Base-by-base conservation (phyloP, 2,888 invertebrate species). In the Phalera bucephala region DNA sequence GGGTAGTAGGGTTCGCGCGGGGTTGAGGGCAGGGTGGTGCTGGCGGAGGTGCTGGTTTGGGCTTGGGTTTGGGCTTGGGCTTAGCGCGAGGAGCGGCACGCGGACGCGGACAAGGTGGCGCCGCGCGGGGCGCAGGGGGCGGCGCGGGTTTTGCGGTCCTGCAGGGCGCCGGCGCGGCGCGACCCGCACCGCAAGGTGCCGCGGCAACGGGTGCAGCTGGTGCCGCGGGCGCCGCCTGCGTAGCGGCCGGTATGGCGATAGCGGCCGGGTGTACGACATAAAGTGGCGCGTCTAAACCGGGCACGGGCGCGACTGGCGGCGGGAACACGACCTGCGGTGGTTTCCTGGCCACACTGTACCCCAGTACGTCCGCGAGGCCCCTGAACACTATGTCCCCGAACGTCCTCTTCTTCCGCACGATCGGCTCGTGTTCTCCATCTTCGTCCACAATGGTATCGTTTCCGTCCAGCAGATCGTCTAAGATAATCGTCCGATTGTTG, bases 341-440 rank as follows among this genome's bases (percentile, higher is more conserved):
- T 44, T 79, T 86, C 32, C 85, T 64, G 21, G 76, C 79, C 27
- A 90, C 80, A 44, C 58, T 75, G 58, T 90, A 90, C 1, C 90
- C 90, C 10, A 90, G 71, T 40, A 82, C 90, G 44, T 90, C 90
- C 5, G 90, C 90, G n/a, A 90, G 60, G 1, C 91, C 90, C 36
- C 88, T 68, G 54, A 90, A 90, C 61, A 90, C 87, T 44, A 90
- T 70, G 35, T 90, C 88, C 4, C 90, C 90, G 54, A 90, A 90
- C 0, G 90, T 90, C 34, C 90, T 64, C 57, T 90, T 90, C 70
- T 80, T 81, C n/a, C 90, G 67, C 30, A 89, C 84, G 17, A 89
- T 64, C 6, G 84, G 79, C 29, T 77, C 83, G 36, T 77, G 75
- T 7, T 77, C 73, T 2, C 66, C 73, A 33, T 78, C 75, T 0